Conservation (phyloP, 2,888 invertebrate genomes). For the Drosophila sordidapex region DNA sequence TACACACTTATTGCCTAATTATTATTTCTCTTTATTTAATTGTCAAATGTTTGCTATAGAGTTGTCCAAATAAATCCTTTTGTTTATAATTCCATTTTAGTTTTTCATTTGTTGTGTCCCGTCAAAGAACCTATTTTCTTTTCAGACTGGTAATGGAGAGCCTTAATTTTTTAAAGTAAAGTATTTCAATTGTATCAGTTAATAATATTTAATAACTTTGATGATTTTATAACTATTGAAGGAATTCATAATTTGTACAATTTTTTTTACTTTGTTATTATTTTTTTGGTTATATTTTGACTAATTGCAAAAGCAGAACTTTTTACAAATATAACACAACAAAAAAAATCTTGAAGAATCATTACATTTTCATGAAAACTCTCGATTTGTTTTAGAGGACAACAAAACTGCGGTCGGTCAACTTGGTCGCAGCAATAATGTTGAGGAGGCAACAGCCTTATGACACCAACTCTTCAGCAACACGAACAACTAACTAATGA, state of each 20-base stretch:
- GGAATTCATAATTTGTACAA: neutral
- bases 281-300: neutral
- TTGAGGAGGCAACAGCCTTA: constrained; percentile 83
- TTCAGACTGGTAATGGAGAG: constrained; percentile 11
- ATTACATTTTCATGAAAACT: neutral
- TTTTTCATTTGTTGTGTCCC: constrained; percentile 33
- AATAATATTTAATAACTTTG: neutral
- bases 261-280: neutral
- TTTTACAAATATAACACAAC: neutral
- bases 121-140: neutral
- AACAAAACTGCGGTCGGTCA: constrained; percentile 62
- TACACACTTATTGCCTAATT: constrained; percentile 48
- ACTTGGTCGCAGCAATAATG: constrained; percentile 74
- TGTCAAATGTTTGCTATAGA: constrained; percentile 72
- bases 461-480: constrained; percentile 84
- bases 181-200: neutral
- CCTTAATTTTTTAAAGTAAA: neutral
- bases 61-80: constrained; percentile 70
- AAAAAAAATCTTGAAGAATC: neutral
- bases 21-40: constrained; percentile 74
- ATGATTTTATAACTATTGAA: neutral
- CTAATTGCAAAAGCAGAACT: neutral
- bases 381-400: constrained; percentile 66
- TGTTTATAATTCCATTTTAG: constrained; percentile 53
- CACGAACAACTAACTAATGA: constrained; percentile 83